Evolutionary conservation across 2,113 vertebrate genomes (phyloP).

Genomic region (Lutjanus erythropterus): DNA sequence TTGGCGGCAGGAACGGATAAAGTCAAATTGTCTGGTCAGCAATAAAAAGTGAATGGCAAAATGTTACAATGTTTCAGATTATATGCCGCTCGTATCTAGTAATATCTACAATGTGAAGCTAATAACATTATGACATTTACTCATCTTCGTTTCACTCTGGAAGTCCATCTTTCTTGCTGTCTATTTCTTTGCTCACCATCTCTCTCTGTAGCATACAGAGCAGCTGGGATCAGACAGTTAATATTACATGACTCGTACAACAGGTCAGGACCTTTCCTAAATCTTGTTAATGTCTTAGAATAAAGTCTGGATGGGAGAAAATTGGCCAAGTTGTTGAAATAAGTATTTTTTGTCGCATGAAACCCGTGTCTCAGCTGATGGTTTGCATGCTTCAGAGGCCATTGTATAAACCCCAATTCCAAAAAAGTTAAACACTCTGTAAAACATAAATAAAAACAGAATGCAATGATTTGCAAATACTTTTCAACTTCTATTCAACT

Average conservation of each 20-base stretch:
- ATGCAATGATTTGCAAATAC: too few relatives aligned
- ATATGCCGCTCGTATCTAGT: not conserved
- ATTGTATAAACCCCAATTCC: too few relatives aligned
- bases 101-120: not conserved
- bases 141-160: not conserved
- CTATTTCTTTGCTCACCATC: not conserved
- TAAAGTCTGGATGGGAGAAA: not conserved
- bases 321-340: not conserved
- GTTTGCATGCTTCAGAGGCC: too few relatives aligned
- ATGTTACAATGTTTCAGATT: slow-evolving; percentile 1
- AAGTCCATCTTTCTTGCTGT: not conserved
- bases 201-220: not conserved
- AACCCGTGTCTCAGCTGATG: too few relatives aligned
- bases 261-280: not conserved
- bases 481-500: too few relatives aligned
- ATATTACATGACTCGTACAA: slow-evolving; percentile 1
- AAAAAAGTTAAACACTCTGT: too few relatives aligned
- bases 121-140: slow-evolving; percentile 9
- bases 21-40: not conserved
- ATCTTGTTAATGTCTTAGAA: not conserved
- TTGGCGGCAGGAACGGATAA: slow-evolving; percentile 1
- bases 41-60: slow-evolving; percentile 23
- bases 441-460: too few relatives aligned
- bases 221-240: not conserved
- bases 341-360: not conserved